Base-by-base conservation (phyloP, 2,113 vertebrate species). In the Sceloporus undulatus region DNA sequence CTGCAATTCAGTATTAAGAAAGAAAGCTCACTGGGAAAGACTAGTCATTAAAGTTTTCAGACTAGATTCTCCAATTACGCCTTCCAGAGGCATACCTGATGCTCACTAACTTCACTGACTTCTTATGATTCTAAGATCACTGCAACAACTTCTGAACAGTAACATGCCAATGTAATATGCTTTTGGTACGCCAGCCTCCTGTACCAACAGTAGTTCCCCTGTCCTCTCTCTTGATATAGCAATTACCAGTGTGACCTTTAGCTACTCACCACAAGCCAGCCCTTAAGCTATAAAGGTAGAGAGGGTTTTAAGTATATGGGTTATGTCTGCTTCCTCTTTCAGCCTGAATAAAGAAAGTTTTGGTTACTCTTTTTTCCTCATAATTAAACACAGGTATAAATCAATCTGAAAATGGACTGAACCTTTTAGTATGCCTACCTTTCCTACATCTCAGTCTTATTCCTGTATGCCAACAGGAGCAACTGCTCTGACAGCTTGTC, bases 401-500 rank as follows among this genome's bases (percentile, higher is more conserved):
- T 71, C 25, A 76, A 66, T 56, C 48, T 62, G 2, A 59, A 48
- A 71, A 78, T 79, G 70, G 27, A 68, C 52, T 82, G 48, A 78
- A 8, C 8, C 71, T 59, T 48, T 83, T 34, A 82, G 40, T 54
- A 9, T 19, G 56, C 13, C 16, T 81, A 3, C 9, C 34, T 56
- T 85, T 76, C 10, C 19, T 0, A 2, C 0, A 0, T 18, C 56
- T n/a, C 71, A 88, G 25, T 14, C 85, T 56, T 89, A 75, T 48
- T 54, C 81, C 23, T 14, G n/a, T 42, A 82, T 82, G 76, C 19
- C 42, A 59, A 86, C 27, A 87, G 19, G 78, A 16, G 19, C 0
- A 0, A 82, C 7, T n/a, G 1, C 23, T 71, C 21, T 54, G 25
- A 66, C 59, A 68, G 21, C 16, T 38, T 48, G 0, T 1, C 54